These are phyloP conservation scores for Chionodraco myersi DNA, from an alignment of 2,113 vertebrate species.

Conservation along the genomic window DNA sequence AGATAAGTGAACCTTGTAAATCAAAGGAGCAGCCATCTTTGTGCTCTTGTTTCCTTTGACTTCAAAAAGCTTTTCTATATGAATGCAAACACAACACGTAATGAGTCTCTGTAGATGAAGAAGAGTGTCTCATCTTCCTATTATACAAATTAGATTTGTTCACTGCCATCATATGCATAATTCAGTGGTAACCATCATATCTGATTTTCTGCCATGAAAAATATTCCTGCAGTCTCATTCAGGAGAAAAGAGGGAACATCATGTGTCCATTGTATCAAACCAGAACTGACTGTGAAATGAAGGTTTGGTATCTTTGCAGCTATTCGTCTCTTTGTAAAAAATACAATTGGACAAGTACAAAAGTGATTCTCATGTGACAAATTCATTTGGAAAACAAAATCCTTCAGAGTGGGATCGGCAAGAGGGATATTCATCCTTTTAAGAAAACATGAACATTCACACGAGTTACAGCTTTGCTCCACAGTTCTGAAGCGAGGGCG, in stretches of 20 bases:
- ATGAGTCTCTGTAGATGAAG: constrained; percentile 68
- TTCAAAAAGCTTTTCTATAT: constrained; percentile 74
- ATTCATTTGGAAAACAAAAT: constrained; percentile 47
- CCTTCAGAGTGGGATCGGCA: constrained; percentile 23
- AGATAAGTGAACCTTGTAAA: constrained; percentile 70
- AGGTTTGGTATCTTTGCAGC: constrained; percentile 30
- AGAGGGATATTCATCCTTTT: constrained; percentile 43
- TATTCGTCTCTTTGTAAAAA: constrained; percentile 42
- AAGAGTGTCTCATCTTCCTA: constrained; percentile 58
- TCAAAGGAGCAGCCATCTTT: constrained; percentile 68
- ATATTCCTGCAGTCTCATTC: constrained; percentile 17
- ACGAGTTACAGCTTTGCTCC: constrained; percentile 41
- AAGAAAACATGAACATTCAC: constrained; percentile 51
- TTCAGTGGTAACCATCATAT: constrained; percentile 53
- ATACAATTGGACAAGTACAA: constrained; percentile 39
- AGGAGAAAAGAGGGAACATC: constrained; percentile 29
- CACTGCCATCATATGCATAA: constrained; percentile 64
- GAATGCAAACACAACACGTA: constrained; percentile 66
- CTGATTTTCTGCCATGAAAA: constrained; percentile 35
- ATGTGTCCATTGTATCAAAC: constrained; percentile 30
- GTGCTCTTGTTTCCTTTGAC: constrained; percentile 64
- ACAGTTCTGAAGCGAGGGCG: constrained; percentile 27
- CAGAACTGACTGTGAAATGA: constrained; percentile 29
- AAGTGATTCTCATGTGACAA: constrained; percentile 52
- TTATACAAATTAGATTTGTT: constrained; percentile 72